These are phyloP conservation scores for Oophaga pumilio DNA, from an alignment of 2,113 vertebrate genomes.

Conservation along the genomic window DNA sequence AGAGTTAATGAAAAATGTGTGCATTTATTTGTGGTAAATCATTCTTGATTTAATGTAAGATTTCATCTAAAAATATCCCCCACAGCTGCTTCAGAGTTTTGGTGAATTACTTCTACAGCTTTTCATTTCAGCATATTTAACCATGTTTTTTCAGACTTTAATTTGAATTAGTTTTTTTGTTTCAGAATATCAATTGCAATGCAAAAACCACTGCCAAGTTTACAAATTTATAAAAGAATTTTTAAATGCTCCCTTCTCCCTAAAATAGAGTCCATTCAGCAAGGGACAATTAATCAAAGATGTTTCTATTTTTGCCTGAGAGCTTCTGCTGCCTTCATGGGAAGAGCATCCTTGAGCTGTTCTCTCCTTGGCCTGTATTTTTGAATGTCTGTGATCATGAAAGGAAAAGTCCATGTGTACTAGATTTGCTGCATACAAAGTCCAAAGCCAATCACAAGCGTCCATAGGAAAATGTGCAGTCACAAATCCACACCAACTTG, in stretches of 20 bases:
- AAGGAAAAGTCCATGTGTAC: too few relatives aligned
- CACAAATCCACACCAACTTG: too few relatives aligned
- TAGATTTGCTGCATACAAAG: too few relatives aligned
- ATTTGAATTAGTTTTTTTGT: neutral
- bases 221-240: neutral
- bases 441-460: too few relatives aligned
- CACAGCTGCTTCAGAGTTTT: conserved; percentile 45
- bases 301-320: neutral
- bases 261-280: neutral
- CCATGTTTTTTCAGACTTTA: neutral
- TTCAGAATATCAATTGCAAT: neutral
- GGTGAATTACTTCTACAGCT: conserved; percentile 28
- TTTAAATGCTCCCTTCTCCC: neutral
- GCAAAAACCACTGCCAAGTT: neutral
- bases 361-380: too few relatives aligned
- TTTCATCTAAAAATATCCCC: conserved; percentile 41
- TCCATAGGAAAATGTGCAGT: too few relatives aligned
- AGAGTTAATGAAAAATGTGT: conserved; percentile 40
- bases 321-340: neutral
- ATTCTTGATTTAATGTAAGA: conserved; percentile 43
- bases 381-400: too few relatives aligned
- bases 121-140: conserved; percentile 24
- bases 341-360: neutral
- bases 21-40: conserved; percentile 45
- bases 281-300: neutral